Percentiles rank a stretch among this genome's conserved stretches.
Evolutionary conservation across 1,140 invertebrate genomes (phyloP).

Genomic region (Steinernema khuongi): DNA sequence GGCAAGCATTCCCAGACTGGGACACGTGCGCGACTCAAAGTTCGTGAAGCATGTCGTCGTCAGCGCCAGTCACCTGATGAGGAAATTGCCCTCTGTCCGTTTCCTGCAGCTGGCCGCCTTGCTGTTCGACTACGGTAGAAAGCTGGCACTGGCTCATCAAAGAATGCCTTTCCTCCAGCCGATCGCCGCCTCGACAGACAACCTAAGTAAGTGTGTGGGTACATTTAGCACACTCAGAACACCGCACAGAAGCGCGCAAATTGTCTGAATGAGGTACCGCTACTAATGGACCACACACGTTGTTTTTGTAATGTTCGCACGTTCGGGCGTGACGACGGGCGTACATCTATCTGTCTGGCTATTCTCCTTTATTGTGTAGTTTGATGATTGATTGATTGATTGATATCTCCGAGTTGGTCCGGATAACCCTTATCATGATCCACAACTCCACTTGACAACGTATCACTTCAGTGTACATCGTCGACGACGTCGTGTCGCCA

Average conservation of each 20-base stretch:
- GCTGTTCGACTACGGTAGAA: constrained; percentile 33
- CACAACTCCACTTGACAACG: not conserved
- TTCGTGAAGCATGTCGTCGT: constrained; percentile 34
- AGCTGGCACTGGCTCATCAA: constrained; percentile 26
- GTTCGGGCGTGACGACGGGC: too few species aligned
- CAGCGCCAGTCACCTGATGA: constrained; percentile 28
- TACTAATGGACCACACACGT: too few species aligned
- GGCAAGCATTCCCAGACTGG: not conserved
- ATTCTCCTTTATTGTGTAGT: too few species aligned
- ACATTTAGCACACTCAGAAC: not conserved
- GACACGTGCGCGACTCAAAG: constrained; percentile 23
- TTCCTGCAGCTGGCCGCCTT: constrained; percentile 25
- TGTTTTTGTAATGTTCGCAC: too few species aligned
- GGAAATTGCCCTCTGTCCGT: constrained; percentile 26
- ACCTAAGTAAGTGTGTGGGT: constrained; percentile 24
- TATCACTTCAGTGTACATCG: constrained; percentile 3
- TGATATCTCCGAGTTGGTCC: too few species aligned
- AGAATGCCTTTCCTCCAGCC: constrained; percentile 21
- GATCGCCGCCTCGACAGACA: constrained; percentile 1
- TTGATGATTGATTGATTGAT: too few species aligned
- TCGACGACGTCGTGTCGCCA: not conserved
- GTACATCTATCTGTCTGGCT: too few species aligned
- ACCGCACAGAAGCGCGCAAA: too few species aligned
- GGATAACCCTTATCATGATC: not conserved
- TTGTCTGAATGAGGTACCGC: too few species aligned